Evolutionary conservation across 2,888 invertebrate species (phyloP).

Genomic region (Agrilus cyanescens): DNA sequence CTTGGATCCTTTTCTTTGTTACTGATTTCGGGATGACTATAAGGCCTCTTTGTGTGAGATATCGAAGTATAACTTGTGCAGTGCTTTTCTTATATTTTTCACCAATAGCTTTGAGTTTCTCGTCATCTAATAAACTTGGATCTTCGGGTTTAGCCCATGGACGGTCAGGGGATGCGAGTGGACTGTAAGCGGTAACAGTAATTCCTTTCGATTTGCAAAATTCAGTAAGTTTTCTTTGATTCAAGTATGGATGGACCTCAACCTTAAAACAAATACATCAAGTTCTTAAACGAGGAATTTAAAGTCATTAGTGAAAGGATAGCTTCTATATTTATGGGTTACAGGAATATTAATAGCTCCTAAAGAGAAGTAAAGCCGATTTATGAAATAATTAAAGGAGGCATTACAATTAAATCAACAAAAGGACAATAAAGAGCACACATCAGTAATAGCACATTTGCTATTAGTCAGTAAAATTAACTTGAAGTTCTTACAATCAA

Average conservation of each 20-base stretch:
- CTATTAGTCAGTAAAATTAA: no score
- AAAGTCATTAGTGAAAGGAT: no score
- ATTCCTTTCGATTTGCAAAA: slow-evolving; percentile 37
- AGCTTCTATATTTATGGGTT: no score
- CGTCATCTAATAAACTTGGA: slow-evolving; percentile 34
- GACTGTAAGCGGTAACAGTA: slow-evolving; percentile 41
- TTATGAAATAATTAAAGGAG: no score
- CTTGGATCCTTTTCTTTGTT: slow-evolving; percentile 41
- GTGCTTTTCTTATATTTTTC: slow-evolving; percentile 35
- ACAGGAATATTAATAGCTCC: no score
- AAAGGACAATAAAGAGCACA: no score
- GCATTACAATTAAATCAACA: no score
- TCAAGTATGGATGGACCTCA: slow-evolving; percentile 25
- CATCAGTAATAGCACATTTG: no score
- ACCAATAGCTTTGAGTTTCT: slow-evolving; percentile 34
- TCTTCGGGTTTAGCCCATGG: slow-evolving; percentile 37
- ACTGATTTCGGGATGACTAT: slow-evolving; percentile 47
- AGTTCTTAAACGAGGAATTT: no score
- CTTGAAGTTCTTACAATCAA: no score
- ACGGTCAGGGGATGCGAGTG: slow-evolving; percentile 40
- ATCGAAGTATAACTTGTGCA: slow-evolving; percentile 37
- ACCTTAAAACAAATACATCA: slow-evolving; percentile 9
- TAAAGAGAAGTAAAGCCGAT: no score
- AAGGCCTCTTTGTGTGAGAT: slow-evolving; percentile 44
- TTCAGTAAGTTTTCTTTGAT: slow-evolving; percentile 35